Percentiles rank a stretch among this genome's conserved stretches.
Evolutionary conservation across 2,888 invertebrate genomes (phyloP).

Genomic region (Clostera curtula): DNA sequence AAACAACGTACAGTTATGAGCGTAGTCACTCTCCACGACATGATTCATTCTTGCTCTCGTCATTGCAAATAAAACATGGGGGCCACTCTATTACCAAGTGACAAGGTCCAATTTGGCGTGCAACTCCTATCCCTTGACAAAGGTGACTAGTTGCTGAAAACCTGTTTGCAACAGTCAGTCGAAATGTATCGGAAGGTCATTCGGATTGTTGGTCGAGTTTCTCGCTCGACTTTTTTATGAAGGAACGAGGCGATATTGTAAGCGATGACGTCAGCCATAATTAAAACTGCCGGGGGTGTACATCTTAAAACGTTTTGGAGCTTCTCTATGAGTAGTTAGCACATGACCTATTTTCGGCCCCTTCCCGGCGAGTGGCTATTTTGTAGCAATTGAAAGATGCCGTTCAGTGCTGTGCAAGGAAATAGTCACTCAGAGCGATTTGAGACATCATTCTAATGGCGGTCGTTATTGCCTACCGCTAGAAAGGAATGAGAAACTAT

Average conservation of each 20-base stretch:
- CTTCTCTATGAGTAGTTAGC: no score
- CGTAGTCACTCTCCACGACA: slow-evolving; percentile 12
- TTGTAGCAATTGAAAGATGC: no score
- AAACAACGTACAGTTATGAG: slow-evolving; percentile 24
- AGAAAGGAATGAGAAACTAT: no score
- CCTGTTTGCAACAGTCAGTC: slow-evolving; percentile 26
- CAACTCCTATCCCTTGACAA: slow-evolving; percentile 5
- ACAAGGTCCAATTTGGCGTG: slow-evolving; percentile 10
- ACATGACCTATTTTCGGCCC: no score
- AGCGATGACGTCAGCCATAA: background rate
- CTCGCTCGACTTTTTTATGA: background rate
- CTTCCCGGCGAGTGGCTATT: no score
- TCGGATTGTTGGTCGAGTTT: slow-evolving; percentile 11
- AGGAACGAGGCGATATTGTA: no score
- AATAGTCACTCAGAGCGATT: no score
- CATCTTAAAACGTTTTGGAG: background rate
- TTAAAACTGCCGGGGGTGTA: background rate
- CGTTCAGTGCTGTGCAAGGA: no score
- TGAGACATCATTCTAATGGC: no score
- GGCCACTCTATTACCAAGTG: slow-evolving; percentile 3
- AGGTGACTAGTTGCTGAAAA: slow-evolving; percentile 18
- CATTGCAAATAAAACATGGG: background rate
- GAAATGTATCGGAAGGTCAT: slow-evolving; percentile 31
- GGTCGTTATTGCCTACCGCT: no score
- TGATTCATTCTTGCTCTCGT: slow-evolving; percentile 4